phyloP scores from a whole-genome alignment of 2,888 invertebrate species.

The Heteromyza rotundicornis region DNA sequence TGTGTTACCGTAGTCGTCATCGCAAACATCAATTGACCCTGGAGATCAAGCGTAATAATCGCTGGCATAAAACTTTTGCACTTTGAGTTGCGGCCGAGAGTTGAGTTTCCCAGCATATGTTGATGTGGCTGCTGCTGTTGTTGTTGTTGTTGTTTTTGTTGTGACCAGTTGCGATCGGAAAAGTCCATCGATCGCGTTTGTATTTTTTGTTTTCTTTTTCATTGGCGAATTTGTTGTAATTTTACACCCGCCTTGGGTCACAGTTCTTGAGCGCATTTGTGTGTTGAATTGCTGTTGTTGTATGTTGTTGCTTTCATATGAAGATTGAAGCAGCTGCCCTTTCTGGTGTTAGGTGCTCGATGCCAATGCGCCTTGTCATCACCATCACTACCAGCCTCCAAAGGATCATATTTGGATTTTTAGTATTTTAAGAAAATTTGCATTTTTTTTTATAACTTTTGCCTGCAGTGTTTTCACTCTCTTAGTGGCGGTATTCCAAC shows the following conservation, averaged over 20 bases:
- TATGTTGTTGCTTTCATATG: too few relatives aligned
- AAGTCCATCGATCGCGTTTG: constrained; percentile 1
- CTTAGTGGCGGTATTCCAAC: too few relatives aligned
- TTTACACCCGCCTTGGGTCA: constrained; percentile 1
- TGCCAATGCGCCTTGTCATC: too few relatives aligned
- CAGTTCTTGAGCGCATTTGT: too few relatives aligned
- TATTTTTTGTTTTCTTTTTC: background rate
- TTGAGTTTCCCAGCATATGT: background rate
- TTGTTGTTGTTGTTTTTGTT: background rate
- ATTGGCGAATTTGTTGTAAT: background rate
- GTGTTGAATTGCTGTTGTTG: too few relatives aligned
- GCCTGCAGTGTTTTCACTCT: too few relatives aligned
- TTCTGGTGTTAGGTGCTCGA: too few relatives aligned
- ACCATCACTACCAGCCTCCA: too few relatives aligned
- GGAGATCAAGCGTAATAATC: constrained; percentile 58
- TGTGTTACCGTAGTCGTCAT: constrained; percentile 43
- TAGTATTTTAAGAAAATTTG: too few relatives aligned
- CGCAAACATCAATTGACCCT: constrained; percentile 59
- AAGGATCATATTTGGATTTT: too few relatives aligned
- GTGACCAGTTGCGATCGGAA: background rate
- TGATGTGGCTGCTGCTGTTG: background rate
- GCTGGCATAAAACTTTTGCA: constrained; percentile 39
- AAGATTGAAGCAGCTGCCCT: too few relatives aligned
- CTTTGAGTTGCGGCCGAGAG: background rate
- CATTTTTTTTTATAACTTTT: too few relatives aligned